Evolutionary conservation across 1,140 invertebrate genomes (phyloP), one percentile per base, ranked within the genome.

Genomic region (Procambarus clarkii): DNA sequence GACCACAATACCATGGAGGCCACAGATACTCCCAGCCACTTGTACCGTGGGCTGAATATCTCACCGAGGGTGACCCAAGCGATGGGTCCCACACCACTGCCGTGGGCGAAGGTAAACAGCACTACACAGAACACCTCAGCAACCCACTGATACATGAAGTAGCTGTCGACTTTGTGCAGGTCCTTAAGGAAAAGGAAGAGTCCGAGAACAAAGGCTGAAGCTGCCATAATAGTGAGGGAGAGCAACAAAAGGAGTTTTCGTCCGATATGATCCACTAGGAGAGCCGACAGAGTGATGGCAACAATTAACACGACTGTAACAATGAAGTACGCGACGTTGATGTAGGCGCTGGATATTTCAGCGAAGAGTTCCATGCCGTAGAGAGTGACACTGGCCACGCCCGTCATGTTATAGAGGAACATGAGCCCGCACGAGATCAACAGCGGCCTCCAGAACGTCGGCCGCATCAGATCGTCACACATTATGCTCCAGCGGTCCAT

Each of bases 111-210:
- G 18, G 91, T 93, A 76, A 93, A 93, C 34, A 93, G 69, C 18
- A 93, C 84, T 15, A 93, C 90, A 58, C 92, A 93, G 71, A 93
- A 93, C 11, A 92, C 85, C 88, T 93, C 92, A 11, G 92, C 92
- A 9, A 89, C 85, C 91, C 92, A 92, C 88, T 93, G 92, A 81
- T 93, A 93, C 77, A 91, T 48, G 89, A 92, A 93, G 85, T 93
- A 93, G 45, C 81, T 93, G 50, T 92, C 88, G 2, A 93, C 91
- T 50, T 79, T 90, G 78, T 93, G 91, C 21, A 92, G 79, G 78
- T 93, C 92, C 80, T 93, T 93, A 15, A 93, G 74, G 84, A 93
- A 93, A 9, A 93, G 85, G 84, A 93, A 93, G 69, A 93, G 91
- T 5, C 92, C 92, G 0, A 93, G 91, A 50, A 91, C 91, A 78